A percentile compares a stretch with the other conserved stretches of the same genome.
Evolutionary conservation across 2,113 vertebrate genomes (phyloP).

Genomic region (Bucco capensis): DNA sequence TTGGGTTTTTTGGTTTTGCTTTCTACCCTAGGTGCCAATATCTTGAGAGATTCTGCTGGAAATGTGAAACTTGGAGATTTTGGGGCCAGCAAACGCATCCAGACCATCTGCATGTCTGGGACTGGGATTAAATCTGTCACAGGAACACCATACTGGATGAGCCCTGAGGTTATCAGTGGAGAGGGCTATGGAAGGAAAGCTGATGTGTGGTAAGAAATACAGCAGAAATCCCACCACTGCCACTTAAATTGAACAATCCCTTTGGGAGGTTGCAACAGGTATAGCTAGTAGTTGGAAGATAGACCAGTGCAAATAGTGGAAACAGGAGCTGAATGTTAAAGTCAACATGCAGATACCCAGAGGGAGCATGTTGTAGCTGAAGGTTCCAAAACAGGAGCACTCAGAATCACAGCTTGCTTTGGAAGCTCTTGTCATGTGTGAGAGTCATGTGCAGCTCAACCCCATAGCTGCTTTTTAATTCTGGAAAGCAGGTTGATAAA

Average conservation of each 20-base stretch:
- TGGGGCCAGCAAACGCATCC: constrained; percentile 92
- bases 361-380: not conserved
- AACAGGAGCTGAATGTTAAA: not conserved
- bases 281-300: not conserved
- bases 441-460: not conserved
- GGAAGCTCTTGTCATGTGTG: not conserved
- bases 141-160: constrained; percentile 95
- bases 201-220: constrained; percentile 85
- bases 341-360: not conserved
- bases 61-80: constrained; percentile 93
- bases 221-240: not conserved
- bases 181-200: constrained; percentile 91
- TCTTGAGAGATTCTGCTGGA: constrained; percentile 88
- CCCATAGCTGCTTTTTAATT: not conserved
- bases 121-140: constrained; percentile 92
- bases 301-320: not conserved
- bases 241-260: not conserved
- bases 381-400: not conserved
- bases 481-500: not conserved
- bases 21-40: constrained; percentile 84
- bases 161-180: constrained; percentile 91
- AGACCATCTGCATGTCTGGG: constrained; percentile 94
- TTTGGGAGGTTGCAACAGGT: not conserved
- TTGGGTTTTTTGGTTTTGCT: not conserved
- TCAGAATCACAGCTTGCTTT: not conserved